Base-by-base conservation (phyloP, 2,888 invertebrate genomes). In the Plagodis dolabraria region DNA sequence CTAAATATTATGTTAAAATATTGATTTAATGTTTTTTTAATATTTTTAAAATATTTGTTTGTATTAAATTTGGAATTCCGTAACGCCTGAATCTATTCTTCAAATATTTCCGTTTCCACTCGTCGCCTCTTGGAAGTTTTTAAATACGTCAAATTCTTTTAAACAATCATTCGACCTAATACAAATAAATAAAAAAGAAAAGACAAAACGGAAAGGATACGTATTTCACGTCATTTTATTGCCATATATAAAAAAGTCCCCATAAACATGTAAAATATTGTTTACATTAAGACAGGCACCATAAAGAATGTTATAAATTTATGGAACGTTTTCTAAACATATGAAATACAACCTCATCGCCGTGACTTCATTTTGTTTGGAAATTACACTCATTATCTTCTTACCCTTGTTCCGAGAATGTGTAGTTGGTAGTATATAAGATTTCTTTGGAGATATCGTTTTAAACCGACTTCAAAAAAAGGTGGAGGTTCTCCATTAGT, bases 251-350 rank as follows among this genome's bases (percentile, higher is more conserved):
- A 46, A 36, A 47, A 47, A 51, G 53, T 33, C 22, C 36, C 48
- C 50, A 48, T 51, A 54, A 59, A 64, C 58, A 64, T 50, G 38
- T 51, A 50, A 61, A 61, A 56, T 12, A 56, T 63, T 59, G 56
- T 52, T 54, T 54, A 54, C 35, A 44, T 35, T 34, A 44, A 44
- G 44, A 36, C 7, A 36, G 9, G 9, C 5, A 8, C 9, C 9
- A 36, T 36, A 36, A 36, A 36, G 9, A 4, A 9, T 9, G 9
- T 36, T 9, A 36, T 36, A 36, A 36, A 36, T 36, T 42, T 42
- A 42, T 42, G 42, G 6, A 42, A 42, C 22, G 22, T 22, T 22
- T 22, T 22, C 22, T 22, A 22, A 22, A 22, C 22, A 22, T 22
- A 2, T 22, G 22, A 22, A 22, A 22, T 22, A 22, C 22, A 22